Conservation (phyloP, 1,140 invertebrate species). For the Solenopsis invicta region DNA sequence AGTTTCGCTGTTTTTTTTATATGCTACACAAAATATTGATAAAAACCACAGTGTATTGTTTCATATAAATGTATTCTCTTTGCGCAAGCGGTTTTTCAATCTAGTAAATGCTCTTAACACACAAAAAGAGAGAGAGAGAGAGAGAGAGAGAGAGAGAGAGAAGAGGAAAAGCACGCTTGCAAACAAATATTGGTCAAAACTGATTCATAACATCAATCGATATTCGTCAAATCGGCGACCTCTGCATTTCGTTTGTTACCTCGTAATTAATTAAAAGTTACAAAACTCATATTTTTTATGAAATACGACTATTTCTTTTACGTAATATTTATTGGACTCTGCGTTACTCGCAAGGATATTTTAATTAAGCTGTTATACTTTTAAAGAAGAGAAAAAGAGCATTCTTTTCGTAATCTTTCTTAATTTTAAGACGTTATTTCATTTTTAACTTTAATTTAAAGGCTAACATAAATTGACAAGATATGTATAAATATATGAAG, state of each 20-base stretch:
- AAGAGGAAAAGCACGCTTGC: conserved; percentile 16
- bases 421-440: background rate
- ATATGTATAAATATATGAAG: background rate
- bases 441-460: background rate
- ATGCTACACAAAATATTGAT: conserved; percentile 43
- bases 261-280: conserved; percentile 57
- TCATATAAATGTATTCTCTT: conserved; percentile 48
- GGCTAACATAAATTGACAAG: background rate
- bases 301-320: background rate
- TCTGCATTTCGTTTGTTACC: conserved; percentile 35
- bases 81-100: conserved; percentile 59
- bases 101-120: conserved; percentile 59
- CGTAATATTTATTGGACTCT: background rate
- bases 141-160: background rate
- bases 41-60: conserved; percentile 55
- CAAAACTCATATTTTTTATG: background rate
- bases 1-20: conserved; percentile 29
- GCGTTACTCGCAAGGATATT: background rate
- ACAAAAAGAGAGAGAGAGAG: conserved; percentile 20
- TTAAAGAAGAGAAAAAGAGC: background rate
- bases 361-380: conserved; percentile 7
- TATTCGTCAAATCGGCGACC: conserved; percentile 45
- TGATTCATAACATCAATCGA: conserved; percentile 54
- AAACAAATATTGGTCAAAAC: conserved; percentile 61
- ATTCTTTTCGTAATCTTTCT: background rate